Evolutionary conservation across 2,797 vertebrate genomes (phyloP), one percentile per base, ranked within the genome.

Genomic region (Octomys mimax): DNA sequence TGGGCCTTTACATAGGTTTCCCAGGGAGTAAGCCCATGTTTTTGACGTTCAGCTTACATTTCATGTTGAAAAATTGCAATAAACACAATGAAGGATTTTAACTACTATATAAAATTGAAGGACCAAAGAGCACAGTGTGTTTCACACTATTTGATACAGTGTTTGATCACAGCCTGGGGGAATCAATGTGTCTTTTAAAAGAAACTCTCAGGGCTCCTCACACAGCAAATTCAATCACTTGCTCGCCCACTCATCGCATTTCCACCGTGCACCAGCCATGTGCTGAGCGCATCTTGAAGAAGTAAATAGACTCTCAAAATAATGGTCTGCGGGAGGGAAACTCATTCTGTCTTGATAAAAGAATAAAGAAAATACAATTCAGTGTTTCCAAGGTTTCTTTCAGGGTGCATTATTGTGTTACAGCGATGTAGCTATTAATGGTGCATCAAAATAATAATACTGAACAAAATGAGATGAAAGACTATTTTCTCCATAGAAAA

Each of bases 71-170:
- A 92, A 93, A 81, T 64, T 42, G 70, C 36, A 91, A 59, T 85
- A 87, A 96, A 96, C 70, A 94, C 87, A 89, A n/a, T 95, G 70
- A 87, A 77, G 7, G 64, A 71, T 81, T 93, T 91, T 91, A 86
- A 83, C 24, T 57, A 26, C 83, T 42, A 14, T 62, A 70, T 93
- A 77, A 94, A 95, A 94, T 61, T 73, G 73, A 89, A 96, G 46
- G 82, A 42, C 24, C 70, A 91, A 61, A 57, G 59, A 86, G 77
- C 88, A 86, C 22, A 91, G 54, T 28, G 2, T 82, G 2, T 94
- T 86, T 92, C 87, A 71, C 24, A 70, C 28, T 78, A n/a, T 81
- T 81, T 96, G 61, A 94, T 68, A 21, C 1, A 46, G 26, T 79
- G 28, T 93, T 95, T 73, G 75, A 87, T 86, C 59, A 33, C 46